Percentiles rank a stretch among this genome's conserved stretches.
These are phyloP conservation scores for Aphidius gifuensis DNA, from an alignment of 1,140 invertebrate genomes.

Conservation along the genomic window DNA sequence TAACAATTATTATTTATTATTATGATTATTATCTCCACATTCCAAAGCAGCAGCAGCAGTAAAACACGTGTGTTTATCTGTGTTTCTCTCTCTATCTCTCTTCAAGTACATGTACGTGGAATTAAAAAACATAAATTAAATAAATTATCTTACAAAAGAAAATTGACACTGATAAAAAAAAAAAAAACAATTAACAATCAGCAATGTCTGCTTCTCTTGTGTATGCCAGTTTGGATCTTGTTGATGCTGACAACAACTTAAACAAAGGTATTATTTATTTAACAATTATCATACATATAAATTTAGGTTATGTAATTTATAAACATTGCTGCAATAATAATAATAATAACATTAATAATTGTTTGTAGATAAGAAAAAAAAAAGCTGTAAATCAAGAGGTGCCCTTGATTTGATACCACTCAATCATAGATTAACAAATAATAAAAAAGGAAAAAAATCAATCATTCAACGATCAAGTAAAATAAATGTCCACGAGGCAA, in stretches of 20 bases:
- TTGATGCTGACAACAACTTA: slow-evolving; percentile 32
- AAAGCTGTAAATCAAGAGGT: slow-evolving; percentile 31
- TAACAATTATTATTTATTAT: not conserved
- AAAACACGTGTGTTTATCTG: too few relatives aligned
- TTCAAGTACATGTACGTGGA: too few relatives aligned
- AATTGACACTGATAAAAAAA: too few relatives aligned
- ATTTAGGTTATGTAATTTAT: slow-evolving; percentile 5
- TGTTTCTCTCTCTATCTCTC: too few relatives aligned
- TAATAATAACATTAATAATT: too few relatives aligned
- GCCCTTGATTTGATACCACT: slow-evolving; percentile 38
- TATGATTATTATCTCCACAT: too few relatives aligned
- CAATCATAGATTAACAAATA: slow-evolving; percentile 34
- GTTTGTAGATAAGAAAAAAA: slow-evolving; percentile 30
- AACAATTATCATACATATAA: slow-evolving; percentile 4
- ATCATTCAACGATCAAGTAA: slow-evolving; percentile 30
- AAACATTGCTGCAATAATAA: too few relatives aligned
- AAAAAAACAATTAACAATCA: too few relatives aligned
- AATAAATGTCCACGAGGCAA: slow-evolving; percentile 36
- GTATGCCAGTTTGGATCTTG: slow-evolving; percentile 42
- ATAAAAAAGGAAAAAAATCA: slow-evolving; percentile 34
- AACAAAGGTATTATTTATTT: slow-evolving; percentile 30
- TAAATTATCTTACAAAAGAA: too few relatives aligned
- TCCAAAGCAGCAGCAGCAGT: too few relatives aligned
- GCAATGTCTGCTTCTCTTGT: slow-evolving; percentile 47
- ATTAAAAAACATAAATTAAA: too few relatives aligned